Evolutionary conservation across 2,888 invertebrate species (phyloP), one percentile per base, ranked within the genome.

Genomic region (Trissolcus japonicus): DNA sequence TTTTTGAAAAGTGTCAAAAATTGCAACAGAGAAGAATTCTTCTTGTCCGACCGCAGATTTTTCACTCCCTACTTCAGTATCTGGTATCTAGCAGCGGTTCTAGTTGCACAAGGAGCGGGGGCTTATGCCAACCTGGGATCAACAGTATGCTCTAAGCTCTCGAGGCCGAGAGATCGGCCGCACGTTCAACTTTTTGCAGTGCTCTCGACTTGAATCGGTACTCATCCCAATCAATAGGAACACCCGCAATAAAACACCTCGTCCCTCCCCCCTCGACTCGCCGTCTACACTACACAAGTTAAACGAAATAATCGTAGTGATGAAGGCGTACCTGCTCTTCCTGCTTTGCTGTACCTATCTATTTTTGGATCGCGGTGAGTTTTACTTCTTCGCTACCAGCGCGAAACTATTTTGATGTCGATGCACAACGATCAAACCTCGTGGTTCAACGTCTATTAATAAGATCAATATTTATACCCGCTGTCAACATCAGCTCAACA

Each of bases 141-240:
- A 83, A 82, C 85, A 87, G 87, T 87, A 84, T 79, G 82, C 79
- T 82, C 79, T 80, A 81, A 85, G 82, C 87, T 85, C 79, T 81
- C 82, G 85, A 82, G 82, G 84, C 82, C 82, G 84, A 81, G 85
- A 83, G 85, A 83, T 85, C 85, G 83, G 81, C 83, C 80, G 59
- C 60, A 67, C 69, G 65, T 56, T 72, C 67, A 46, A 74, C 55
- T 59, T 57, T 66, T 54, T 17, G 46, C 48, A 65, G 56, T 17
- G 50, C 35, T 62, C 60, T 61, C 17, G 48, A 41, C 43, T 48
- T 48, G 55, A 48, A 68, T 56, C 56, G 9, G 53, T 14, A 56
- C 66, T 59, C 51, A 21, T 59, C 59, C 35, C 21, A 29, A 50
- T 60, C 59, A 40, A 57, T 56, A 60, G 21, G 29, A 71, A 40